Percentiles rank a stretch among this genome's conserved stretches.
Evolutionary conservation across 2,888 invertebrate species (phyloP).

Genomic region (Cerceris ruficornis): DNA sequence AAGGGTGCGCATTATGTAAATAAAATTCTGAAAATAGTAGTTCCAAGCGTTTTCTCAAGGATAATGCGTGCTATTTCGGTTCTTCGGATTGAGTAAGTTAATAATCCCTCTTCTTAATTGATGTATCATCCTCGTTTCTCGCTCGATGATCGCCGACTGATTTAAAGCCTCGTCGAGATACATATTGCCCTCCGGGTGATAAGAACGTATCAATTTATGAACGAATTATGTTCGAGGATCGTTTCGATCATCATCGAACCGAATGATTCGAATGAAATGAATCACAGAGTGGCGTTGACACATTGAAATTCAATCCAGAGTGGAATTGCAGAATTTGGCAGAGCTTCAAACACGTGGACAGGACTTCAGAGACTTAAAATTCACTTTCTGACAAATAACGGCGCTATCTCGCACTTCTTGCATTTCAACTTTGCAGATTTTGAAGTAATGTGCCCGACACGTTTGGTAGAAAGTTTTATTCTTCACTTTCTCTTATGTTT

Average conservation of each 20-base stretch:
- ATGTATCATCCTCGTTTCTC: slow-evolving; percentile 13
- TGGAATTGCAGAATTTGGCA: slow-evolving; percentile 55
- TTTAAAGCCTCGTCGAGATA: neutral
- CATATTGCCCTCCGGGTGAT: too few relatives aligned
- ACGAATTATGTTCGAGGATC: slow-evolving; percentile 4
- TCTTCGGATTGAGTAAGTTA: slow-evolving; percentile 29
- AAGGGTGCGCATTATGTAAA: slow-evolving; percentile 1
- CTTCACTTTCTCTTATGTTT: too few relatives aligned
- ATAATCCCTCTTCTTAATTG: slow-evolving; percentile 19
- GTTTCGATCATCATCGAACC: neutral
- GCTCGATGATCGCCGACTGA: slow-evolving; percentile 6
- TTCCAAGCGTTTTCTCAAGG: slow-evolving; percentile 29
- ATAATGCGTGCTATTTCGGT: slow-evolving; percentile 17
- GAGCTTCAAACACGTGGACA: slow-evolving; percentile 53
- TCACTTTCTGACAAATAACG: neutral
- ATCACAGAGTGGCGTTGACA: slow-evolving; percentile 49
- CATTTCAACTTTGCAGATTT: too few relatives aligned
- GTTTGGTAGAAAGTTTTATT: too few relatives aligned
- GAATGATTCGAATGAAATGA: slow-evolving; percentile 29
- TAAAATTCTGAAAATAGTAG: slow-evolving; percentile 30
- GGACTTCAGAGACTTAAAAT: slow-evolving; percentile 32
- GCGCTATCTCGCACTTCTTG: too few relatives aligned
- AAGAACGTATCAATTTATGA: too few relatives aligned
- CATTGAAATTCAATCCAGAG: slow-evolving; percentile 32
- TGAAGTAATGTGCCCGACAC: too few relatives aligned